These are phyloP conservation scores for Sepioteuthis lessoniana DNA, from an alignment of 2,888 invertebrate species.

Conservation along the genomic window DNA sequence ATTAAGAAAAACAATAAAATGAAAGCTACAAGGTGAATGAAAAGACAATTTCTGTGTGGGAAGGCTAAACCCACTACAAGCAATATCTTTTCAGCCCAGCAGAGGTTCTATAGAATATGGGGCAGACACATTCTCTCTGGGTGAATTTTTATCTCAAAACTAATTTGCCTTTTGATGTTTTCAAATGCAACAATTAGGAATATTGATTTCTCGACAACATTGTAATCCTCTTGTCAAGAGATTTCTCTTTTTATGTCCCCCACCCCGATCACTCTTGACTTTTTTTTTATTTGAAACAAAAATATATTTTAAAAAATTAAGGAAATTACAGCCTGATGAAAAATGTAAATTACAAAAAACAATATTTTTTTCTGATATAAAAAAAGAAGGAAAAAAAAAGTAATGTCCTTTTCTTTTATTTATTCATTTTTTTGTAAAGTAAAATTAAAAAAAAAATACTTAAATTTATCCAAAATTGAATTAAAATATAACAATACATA, in stretches of 20 bases:
- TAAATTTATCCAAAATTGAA: not conserved
- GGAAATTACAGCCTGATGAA: not conserved
- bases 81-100: slow-evolving; percentile 20
- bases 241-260: not conserved
- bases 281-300: not conserved
- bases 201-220: slow-evolving; percentile 33
- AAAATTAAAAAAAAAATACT: not conserved
- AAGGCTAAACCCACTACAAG: not conserved
- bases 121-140: slow-evolving; percentile 33
- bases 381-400: not conserved
- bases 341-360: not conserved
- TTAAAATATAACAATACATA: slow-evolving; percentile 20
- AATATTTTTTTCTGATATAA: not conserved
- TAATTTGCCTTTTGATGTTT: slow-evolving; percentile 33
- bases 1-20: not conserved
- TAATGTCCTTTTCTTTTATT: not conserved
- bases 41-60: slow-evolving; percentile 17
- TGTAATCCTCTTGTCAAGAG: slow-evolving; percentile 1
- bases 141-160: slow-evolving; percentile 33
- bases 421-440: too few species aligned
- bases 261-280: not conserved
- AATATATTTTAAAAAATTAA: not conserved
- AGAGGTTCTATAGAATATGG: slow-evolving; percentile 21
- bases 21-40: not conserved
- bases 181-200: slow-evolving; percentile 23